These are phyloP conservation scores for Muraenolepis orangiensis DNA, from an alignment of 2,797 vertebrate species.

Conservation along the genomic window DNA sequence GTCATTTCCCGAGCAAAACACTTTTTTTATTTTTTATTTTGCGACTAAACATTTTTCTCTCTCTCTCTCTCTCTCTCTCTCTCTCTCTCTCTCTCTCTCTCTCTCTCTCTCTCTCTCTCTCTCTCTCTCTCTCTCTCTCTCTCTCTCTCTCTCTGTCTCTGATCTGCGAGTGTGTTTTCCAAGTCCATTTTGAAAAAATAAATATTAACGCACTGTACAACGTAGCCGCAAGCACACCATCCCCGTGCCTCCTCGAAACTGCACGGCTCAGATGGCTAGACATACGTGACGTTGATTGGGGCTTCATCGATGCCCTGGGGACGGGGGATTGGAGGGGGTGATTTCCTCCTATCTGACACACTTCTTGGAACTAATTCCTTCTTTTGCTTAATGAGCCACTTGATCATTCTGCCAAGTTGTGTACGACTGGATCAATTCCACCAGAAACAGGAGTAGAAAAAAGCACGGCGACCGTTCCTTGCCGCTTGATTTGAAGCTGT, in stretches of 20 bases:
- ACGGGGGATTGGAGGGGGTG: background rate
- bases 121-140: background rate
- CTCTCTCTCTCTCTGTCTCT: too few relatives aligned
- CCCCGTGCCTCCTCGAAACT: background rate
- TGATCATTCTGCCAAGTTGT: constrained; percentile 66
- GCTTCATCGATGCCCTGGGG: background rate
- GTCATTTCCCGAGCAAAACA: background rate
- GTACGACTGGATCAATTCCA: constrained; percentile 59
- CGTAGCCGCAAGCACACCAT: background rate
- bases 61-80: too few relatives aligned
- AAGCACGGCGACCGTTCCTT: constrained; percentile 21
- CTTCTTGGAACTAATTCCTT: constrained; percentile 54
- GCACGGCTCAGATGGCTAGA: background rate
- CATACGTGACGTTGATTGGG: background rate
- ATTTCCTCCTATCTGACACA: background rate
- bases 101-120: too few relatives aligned
- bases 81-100: background rate
- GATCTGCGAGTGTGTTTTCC: background rate
- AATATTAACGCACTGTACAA: background rate
- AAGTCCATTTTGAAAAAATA: background rate
- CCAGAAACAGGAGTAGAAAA: constrained; percentile 32
- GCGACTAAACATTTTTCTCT: background rate
- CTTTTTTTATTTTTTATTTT: too few relatives aligned
- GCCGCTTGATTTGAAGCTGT: background rate
- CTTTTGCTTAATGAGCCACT: constrained; percentile 68